Percentiles rank a stretch among this genome's conserved stretches.
These are phyloP conservation scores for Actinia equina DNA, from an alignment of 64 coral and sea anemone species.

Conservation along the genomic window DNA sequence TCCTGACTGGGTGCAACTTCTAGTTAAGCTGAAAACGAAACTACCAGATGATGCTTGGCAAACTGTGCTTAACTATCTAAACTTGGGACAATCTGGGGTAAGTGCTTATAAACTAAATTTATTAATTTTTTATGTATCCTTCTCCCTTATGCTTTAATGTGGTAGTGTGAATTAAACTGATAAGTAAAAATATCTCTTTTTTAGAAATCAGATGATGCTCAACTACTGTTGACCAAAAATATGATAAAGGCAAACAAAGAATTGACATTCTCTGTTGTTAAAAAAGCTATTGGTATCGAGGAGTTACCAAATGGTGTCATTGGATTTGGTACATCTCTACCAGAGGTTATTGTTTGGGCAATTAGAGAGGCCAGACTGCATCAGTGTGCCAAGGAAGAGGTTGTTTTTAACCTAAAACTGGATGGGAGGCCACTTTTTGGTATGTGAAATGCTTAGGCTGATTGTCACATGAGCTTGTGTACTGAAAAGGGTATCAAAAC, in stretches of 20 bases:
- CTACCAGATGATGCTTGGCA: no score
- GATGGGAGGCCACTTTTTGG: no score
- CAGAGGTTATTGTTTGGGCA: no score
- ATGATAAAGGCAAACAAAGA: slow-evolving; percentile 58
- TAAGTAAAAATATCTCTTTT: neutral
- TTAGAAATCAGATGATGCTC: slow-evolving; percentile 38
- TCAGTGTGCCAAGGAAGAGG: no score
- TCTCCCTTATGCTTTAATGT: neutral
- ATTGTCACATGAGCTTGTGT: neutral
- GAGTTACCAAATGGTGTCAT: slow-evolving; percentile 31
- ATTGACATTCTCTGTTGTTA: slow-evolving; percentile 49
- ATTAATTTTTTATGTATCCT: neutral
- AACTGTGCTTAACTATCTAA: no score
- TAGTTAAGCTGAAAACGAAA: no score
- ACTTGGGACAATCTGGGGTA: no score
- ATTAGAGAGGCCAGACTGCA: no score
- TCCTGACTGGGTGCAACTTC: no score
- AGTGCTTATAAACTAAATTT: no score
- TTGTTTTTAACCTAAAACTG: no score
- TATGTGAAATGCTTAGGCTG: slow-evolving; percentile 16
- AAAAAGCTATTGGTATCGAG: slow-evolving; percentile 37
- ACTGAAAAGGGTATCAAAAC: neutral
- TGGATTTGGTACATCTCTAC: no score
- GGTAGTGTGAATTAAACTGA: neutral
- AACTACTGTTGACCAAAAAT: slow-evolving; percentile 53